Base-by-base conservation (phyloP, 2,888 invertebrate species). In the Eurois occulta region DNA sequence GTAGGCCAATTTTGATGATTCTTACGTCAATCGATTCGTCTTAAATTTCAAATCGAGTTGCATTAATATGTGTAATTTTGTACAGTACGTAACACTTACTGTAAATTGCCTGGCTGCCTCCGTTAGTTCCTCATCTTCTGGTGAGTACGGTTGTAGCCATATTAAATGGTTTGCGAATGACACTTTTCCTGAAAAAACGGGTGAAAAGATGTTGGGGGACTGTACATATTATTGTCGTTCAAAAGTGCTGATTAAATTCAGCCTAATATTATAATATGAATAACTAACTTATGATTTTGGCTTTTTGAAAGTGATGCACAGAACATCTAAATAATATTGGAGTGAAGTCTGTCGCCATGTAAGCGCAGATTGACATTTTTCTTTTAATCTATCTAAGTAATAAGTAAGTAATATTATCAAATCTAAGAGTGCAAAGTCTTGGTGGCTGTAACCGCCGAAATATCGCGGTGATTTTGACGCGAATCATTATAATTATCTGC, bases 161-260 rank as follows among this genome's bases (percentile, higher is more conserved):
- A 81, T 0, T 2, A 81, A 64, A 2, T 81, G 75, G 18, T 81
- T 81, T 38, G 81, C 69, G 11, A 81, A 28, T 21, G 80, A 81
- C 1, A 81, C 70, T 68, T 75, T 80, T 28, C 80, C 80, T 81
- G 71, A 5, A 80, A 80, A 62, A 65, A 41, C 8, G 41, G 41
- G 1, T 8, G 16, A 65, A 18, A 3, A 13, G n/a, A 16, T 65
- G 7, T 58, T 58, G 16, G 2, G n/a, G 13, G 13, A 13, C 55
- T n/a, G n/a, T 24, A 48, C 10, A 8, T 52, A 10, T 24, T n/a
- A 13, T 55, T n/a, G 55, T n/a, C n/a, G 5, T 13, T n/a, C n/a
- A n/a, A n/a, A 55, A 55, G 1, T n/a, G 55, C n/a, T 55, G 16
- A 28, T 28, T 28, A 16, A 16, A 58, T 28, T 55, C n/a, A 55